Evolutionary conservation across 2,888 invertebrate genomes (phyloP).

Genomic region (Helobdella robusta): DNA sequence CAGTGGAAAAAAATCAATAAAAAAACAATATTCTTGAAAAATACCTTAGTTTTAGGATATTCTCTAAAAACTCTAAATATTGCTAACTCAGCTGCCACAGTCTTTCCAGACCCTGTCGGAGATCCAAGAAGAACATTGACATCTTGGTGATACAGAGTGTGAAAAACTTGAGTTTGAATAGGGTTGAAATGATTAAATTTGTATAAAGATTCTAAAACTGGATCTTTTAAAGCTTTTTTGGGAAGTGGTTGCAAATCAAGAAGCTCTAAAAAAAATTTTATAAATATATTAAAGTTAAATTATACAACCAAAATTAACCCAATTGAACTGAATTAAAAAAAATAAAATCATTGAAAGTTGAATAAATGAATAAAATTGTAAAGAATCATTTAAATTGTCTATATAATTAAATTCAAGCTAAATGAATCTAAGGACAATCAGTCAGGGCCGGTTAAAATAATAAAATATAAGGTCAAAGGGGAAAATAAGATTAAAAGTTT

Average conservation of each 20-base stretch:
- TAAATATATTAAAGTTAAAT: too few relatives aligned
- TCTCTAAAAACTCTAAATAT: conserved; percentile 81
- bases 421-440: too few relatives aligned
- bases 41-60: conserved; percentile 58
- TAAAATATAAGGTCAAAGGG: too few relatives aligned
- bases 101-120: conserved; percentile 94
- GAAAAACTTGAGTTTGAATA: conserved; percentile 93
- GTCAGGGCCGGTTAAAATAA: too few relatives aligned
- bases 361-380: too few relatives aligned
- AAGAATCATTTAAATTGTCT: too few relatives aligned
- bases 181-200: conserved; percentile 92
- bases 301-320: too few relatives aligned
- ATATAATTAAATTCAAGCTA: too few relatives aligned
- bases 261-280: conserved; percentile 65
- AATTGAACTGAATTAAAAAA: too few relatives aligned
- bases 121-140: conserved; percentile 78
- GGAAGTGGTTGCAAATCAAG: conserved; percentile 82
- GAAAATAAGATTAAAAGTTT: too few relatives aligned
- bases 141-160: conserved; percentile 87
- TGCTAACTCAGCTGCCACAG: conserved; percentile 92
- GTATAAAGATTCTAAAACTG: conserved; percentile 70
- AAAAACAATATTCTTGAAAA: not conserved
- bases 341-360: too few relatives aligned
- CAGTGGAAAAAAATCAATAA: too few relatives aligned
- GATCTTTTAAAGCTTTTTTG: conserved; percentile 68